phyloP scores from a whole-genome alignment of 2,113 vertebrate species.

The Nothoprocta perdicaria region DNA sequence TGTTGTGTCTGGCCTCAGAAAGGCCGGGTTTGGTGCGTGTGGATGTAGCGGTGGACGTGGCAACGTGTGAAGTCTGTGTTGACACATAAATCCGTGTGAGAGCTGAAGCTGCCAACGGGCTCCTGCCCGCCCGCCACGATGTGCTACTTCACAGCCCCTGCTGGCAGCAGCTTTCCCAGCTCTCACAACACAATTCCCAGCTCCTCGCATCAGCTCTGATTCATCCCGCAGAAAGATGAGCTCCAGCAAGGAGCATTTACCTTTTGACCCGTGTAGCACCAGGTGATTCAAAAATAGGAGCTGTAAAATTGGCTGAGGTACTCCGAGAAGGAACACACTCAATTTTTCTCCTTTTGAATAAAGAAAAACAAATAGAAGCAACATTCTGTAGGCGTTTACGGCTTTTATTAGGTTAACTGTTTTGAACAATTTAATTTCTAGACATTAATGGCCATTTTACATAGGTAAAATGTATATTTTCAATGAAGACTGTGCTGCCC shows the following conservation, averaged over 20 bases:
- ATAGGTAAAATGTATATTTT: fast-evolving
- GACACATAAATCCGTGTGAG: background rate
- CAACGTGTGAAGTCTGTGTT: background rate
- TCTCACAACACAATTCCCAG: background rate
- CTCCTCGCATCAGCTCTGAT: background rate
- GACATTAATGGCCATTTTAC: background rate
- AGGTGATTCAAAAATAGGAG: background rate
- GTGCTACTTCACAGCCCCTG: background rate
- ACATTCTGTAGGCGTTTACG: background rate
- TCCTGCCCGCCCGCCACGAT: background rate
- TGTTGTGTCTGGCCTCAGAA: background rate
- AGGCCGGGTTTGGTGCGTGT: background rate
- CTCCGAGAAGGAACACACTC: background rate
- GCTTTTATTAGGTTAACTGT: background rate
- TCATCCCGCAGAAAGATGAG: background rate
- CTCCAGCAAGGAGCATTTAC: background rate
- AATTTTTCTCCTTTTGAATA: background rate
- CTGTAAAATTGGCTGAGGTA: background rate
- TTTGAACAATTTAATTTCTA: background rate
- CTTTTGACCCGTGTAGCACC: conserved; percentile 16
- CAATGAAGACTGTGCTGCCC: background rate
- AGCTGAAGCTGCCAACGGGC: background rate
- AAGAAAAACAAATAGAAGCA: background rate
- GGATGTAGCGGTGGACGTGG: background rate
- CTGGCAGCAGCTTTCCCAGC: background rate